A percentile compares a stretch with the other conserved stretches of the same genome.
phyloP scores from a whole-genome alignment of 1,140 invertebrate genomes.

The Cydia strobilella region DNA sequence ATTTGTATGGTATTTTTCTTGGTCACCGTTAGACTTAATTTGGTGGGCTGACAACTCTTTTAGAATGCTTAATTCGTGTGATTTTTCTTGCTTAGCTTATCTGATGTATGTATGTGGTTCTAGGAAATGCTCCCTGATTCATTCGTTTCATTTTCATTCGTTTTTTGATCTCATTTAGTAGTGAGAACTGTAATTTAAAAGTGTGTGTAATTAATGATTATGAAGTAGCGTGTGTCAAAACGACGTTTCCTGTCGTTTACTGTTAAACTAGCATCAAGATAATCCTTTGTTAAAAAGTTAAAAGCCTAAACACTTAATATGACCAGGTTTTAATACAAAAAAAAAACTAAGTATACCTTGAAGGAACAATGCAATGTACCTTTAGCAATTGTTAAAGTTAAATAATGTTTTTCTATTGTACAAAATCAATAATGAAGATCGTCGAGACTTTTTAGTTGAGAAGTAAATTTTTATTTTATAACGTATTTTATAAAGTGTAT shows the following conservation, averaged over 20 bases:
- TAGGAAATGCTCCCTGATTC: conserved; percentile 39
- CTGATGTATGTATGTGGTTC: conserved; percentile 46
- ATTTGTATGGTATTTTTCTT: conserved; percentile 72
- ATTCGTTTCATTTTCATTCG: background rate
- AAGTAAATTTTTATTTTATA: background rate
- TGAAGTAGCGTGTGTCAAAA: background rate
- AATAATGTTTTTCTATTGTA: no score
- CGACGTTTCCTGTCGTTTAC: background rate
- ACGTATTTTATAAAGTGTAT: background rate
- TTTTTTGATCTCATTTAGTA: conserved; percentile 20
- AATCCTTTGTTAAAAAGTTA: no score
- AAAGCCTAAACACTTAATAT: no score
- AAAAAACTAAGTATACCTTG: no score
- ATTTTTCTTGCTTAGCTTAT: conserved; percentile 57
- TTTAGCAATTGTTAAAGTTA: no score
- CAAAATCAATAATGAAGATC: no score
- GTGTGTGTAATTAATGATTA: conserved; percentile 1
- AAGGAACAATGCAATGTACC: no score
- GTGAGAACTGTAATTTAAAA: conserved; percentile 5
- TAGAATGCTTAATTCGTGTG: conserved; percentile 64
- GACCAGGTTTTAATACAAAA: no score
- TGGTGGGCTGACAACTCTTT: conserved; percentile 65
- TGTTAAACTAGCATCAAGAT: background rate
- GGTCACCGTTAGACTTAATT: conserved; percentile 58
- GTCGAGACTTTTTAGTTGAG: no score